Evolutionary conservation across 2,888 invertebrate genomes (phyloP).

Genomic region (Temnothorax rugatulus): DNA sequence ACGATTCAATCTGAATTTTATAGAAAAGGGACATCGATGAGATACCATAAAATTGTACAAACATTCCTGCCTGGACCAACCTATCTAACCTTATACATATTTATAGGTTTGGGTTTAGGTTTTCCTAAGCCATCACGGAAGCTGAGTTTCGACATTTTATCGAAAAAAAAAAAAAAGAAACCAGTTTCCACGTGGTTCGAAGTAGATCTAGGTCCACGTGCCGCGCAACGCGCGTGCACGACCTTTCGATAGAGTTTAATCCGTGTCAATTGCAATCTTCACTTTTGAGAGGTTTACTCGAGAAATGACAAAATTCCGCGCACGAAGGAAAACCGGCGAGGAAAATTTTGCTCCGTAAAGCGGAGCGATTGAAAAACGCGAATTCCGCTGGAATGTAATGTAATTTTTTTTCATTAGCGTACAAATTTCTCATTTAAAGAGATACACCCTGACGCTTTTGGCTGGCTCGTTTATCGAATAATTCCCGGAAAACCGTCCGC

Average conservation of each 20-base stretch:
- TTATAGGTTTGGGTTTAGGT: background rate
- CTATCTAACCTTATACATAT: background rate
- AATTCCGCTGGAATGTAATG: background rate
- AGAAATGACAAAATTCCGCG: background rate
- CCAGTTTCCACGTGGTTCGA: background rate
- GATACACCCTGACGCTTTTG: background rate
- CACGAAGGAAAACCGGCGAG: background rate
- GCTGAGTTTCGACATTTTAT: background rate
- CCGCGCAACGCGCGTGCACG: constrained; percentile 18
- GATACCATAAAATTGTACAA: background rate
- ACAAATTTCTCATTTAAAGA: background rate
- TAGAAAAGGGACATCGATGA: background rate
- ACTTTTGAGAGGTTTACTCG: background rate
- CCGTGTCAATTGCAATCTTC: background rate
- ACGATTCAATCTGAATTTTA: background rate
- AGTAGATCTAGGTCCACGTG: constrained; percentile 6
- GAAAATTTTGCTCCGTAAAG: background rate
- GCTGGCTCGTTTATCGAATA: background rate
- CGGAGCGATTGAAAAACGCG: too few species aligned
- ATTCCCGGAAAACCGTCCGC: background rate
- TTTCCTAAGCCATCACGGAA: background rate
- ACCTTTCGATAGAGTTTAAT: constrained; percentile 25
- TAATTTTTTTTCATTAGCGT: background rate
- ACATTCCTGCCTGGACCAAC: background rate
- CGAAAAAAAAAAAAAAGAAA: background rate